Base-by-base conservation (phyloP, 2,888 invertebrate genomes). In the Nineta flava region DNA sequence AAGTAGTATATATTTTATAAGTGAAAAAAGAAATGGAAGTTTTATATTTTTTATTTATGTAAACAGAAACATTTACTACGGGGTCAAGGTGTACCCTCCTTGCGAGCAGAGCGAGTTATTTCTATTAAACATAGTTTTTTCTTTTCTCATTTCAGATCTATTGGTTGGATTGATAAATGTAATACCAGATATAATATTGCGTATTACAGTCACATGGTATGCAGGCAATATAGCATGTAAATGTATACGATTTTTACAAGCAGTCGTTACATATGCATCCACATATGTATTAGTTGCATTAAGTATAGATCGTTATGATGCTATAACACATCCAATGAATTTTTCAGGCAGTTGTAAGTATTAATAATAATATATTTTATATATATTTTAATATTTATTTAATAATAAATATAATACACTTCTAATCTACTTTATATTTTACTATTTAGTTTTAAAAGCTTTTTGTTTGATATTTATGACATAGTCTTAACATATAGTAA, bases 271-370 rank as follows among this genome's bases (percentile, higher is more conserved):
- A 56, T 93, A 90, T 64, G 88, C 90, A 1, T 92, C 92, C 2
- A 93, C 92, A 0, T 93, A 93, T 63, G 91, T 93, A 31, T 72
- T 93, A 51, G 92, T 93, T 19, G 92, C 92, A 2, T 74, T 93
- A 52, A 91, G 90, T 60, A 90, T 93, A 60, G 93, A 93, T 69
- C 75, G 93, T 59, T 92, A 91, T 63, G 92, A 93, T 61, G 93
- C 92, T 55, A 92, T 93, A 61, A 88, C 88, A 12, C 86, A 90
- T 67, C 93, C 93, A 1, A 90, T 93, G 88, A 92, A 92, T 70
- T 93, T 93, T 68, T 87, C 88, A 48, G 87, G 90, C 61, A 90
- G 91, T 65, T 91, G 92, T 92, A 72, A 87, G 91, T 86, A 64
- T 53, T 13, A 5, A 31, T 26, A 26, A 7, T 26, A 26, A 26